Conservation (phyloP, 2,113 vertebrate genomes). For the Lipotes vexillifer region DNA sequence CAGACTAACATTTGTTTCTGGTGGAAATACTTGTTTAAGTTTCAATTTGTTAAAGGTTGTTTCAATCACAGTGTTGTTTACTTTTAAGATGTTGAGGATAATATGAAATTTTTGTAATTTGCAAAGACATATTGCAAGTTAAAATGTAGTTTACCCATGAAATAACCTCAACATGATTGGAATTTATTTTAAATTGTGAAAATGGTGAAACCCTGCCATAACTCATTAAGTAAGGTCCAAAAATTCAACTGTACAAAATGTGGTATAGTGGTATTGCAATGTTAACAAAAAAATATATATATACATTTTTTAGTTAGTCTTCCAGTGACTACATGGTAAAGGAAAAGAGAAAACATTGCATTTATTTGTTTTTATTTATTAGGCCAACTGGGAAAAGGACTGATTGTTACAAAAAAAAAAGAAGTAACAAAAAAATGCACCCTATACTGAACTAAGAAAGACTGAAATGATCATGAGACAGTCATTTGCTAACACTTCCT, state of each 20-base stretch:
- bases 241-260: neutral
- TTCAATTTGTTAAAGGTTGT: constrained; percentile 48
- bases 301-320: neutral
- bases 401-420: neutral
- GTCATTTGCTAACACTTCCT: neutral
- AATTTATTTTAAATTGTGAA: constrained; percentile 13
- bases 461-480: neutral
- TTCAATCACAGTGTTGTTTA: constrained; percentile 40
- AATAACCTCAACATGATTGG: neutral
- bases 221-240: neutral
- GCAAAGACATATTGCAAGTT: neutral
- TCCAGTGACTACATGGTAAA: neutral
- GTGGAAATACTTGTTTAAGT: constrained; percentile 16
- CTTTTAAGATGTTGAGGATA: neutral
- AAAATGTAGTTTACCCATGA: constrained; percentile 19
- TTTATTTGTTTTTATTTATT: neutral
- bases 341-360: neutral
- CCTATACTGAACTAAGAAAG: neutral
- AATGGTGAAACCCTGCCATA: neutral
- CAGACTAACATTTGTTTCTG: constrained; percentile 11
- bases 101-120: constrained; percentile 2
- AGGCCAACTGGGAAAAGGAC: neutral
- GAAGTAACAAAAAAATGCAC: neutral
- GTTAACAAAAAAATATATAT: neutral
- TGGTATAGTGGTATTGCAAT: neutral